Conservation (phyloP, 1,140 invertebrate species). For the Hestina assimilis region DNA sequence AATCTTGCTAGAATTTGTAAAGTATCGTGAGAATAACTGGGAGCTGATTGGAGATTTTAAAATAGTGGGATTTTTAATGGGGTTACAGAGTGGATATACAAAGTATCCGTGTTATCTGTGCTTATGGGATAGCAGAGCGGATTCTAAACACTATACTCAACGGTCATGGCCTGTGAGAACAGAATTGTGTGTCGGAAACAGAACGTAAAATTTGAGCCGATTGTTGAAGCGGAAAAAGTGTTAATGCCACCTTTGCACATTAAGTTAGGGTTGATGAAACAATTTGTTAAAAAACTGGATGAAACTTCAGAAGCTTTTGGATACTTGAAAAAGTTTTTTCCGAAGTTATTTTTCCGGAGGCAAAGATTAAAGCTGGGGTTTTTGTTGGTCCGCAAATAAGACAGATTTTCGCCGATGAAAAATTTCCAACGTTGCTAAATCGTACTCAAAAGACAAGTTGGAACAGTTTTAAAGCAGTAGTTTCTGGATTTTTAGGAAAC, state of each 20-base stretch:
- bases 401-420: slow-evolving; percentile 27
- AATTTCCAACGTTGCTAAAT: slow-evolving; percentile 26
- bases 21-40: slow-evolving; percentile 48
- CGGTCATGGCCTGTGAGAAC: no score
- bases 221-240: no score
- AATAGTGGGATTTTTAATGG: slow-evolving; percentile 44
- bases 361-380: slow-evolving; percentile 29
- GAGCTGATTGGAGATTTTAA: slow-evolving; percentile 46
- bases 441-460: slow-evolving; percentile 23
- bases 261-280: no score
- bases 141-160: slow-evolving; percentile 24
- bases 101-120: slow-evolving; percentile 57
- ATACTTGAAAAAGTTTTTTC: slow-evolving; percentile 27
- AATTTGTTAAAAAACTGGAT: slow-evolving; percentile 20
- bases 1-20: slow-evolving; percentile 41
- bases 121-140: slow-evolving; percentile 44
- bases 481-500: slow-evolving; percentile 41
- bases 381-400: slow-evolving; percentile 31
- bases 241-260: no score
- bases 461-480: slow-evolving; percentile 38
- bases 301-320: slow-evolving; percentile 23
- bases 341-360: not conserved
- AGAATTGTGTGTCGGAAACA: no score
- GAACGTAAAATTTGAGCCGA: no score
- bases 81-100: slow-evolving; percentile 47